Evolutionary conservation across 2,113 vertebrate genomes (phyloP), one percentile per base, ranked within the genome.

Genomic region (Pygoscelis adeliae): DNA sequence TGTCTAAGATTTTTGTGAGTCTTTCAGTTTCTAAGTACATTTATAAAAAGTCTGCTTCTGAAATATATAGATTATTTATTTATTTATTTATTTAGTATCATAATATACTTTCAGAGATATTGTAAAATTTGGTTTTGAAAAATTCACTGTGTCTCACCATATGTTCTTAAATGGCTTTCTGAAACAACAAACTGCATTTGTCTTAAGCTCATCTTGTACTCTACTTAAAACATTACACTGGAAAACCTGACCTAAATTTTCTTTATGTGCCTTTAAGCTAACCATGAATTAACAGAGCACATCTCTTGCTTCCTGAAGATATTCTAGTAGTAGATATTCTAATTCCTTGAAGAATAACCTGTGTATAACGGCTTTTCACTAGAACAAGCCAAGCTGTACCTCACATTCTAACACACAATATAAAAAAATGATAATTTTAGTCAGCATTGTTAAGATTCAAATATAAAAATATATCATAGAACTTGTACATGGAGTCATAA

Each of bases 281-380:
- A 93, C 59, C 29, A 49, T 72, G n/a, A 96, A 73, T 74, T 80
- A 89, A 79, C 46, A 66, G 38, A 94, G 15, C 8, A 15, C 3
- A 23, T 27, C 42, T 87, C 59, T 74, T 83, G 13, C 71, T 92
- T 90, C 65, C 62, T 95, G 71, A 93, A 42, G 42, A 42, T 42
- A 42, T 42, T 42, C 42, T 42, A 96, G 21, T 32, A 77, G 29
- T 44, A 72, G 47, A 79, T 77, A 90, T 23, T 83, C 10, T 56
- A 92, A 93, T 53, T 93, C 78, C 40, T 97, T 42, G 56, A 87
- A 96, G 44, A 97, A 42, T 73, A 78, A 58, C 38, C 56, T 80
- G 9, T 78, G 23, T 63, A 77, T 96, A 95, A 93, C 87, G 70
- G 59, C 2, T 78, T 93, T 95, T 93, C 93, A 65, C 61, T 79